A percentile compares a stretch with the other conserved stretches of the same genome.
Conservation (phyloP, 1,140 invertebrate genomes). For the Drosophila ambigua region DNA sequence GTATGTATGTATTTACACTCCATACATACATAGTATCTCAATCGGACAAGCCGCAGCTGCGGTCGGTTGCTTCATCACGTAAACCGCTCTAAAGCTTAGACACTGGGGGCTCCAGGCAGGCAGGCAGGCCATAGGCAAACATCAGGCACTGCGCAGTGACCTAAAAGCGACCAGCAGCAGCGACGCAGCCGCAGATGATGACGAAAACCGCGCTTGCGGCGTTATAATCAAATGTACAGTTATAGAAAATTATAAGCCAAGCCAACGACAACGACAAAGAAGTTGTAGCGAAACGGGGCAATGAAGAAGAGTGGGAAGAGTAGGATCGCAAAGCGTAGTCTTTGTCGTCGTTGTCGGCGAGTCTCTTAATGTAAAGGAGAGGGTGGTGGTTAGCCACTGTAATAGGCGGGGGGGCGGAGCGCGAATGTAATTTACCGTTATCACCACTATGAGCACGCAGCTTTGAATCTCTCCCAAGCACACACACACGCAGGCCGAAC, state of each 20-base stretch:
- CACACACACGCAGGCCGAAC: constrained; percentile 11
- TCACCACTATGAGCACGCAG: constrained; percentile 69
- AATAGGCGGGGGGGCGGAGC: neutral
- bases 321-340: constrained; percentile 14
- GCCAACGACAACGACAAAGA: constrained; percentile 53
- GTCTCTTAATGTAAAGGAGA: constrained; percentile 22
- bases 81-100: constrained; percentile 49
- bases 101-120: constrained; percentile 8
- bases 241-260: constrained; percentile 72
- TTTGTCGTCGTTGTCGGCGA: neutral
- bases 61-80: constrained; percentile 52
- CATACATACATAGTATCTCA: constrained; percentile 1
- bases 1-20: constrained; percentile 31
- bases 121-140: constrained; percentile 28
- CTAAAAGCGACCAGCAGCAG: constrained; percentile 44
- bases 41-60: constrained; percentile 25
- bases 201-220: constrained; percentile 35
- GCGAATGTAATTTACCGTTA: constrained; percentile 64
- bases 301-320: constrained; percentile 3
- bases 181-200: constrained; percentile 19
- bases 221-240: constrained; percentile 68
- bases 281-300: constrained; percentile 20
- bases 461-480: constrained; percentile 22
- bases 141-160: constrained; percentile 53
- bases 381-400: neutral